Base-by-base conservation (phyloP, 1,140 invertebrate species). In the Diorhabda sublineata region DNA sequence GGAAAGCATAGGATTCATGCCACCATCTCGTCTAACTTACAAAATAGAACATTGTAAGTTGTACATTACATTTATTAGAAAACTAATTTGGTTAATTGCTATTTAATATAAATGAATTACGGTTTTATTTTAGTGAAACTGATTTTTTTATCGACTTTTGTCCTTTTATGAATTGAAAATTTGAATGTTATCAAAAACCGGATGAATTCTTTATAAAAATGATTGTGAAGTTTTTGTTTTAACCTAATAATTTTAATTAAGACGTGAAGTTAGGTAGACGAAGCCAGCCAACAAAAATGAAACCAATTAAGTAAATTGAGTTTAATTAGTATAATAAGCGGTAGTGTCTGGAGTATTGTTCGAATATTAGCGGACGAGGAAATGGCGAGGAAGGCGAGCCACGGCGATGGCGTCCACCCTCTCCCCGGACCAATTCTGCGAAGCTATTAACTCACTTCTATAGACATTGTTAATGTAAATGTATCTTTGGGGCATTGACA, bases 401-500 rank as follows among this genome's bases (percentile, higher is more conserved):
- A 42, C 66, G 71, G 68, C 71, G 63, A 61, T 43, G 42, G 26
- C 59, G 26, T 41, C 59, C 26, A 42, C 41, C 47, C 47, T 45
- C 6, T 47, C 58, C 61, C 61, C 42, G 44, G 65, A 67, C 69
- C 74, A 71, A 76, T 73, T 68, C 71, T 70, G 75, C 64, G 70
- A 76, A 71, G 72, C 78, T 79, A 79, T 79, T 79, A 79, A 79
- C 78, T 77, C 75, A 66, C 45, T 71, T 78, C 72, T 76, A 77
- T 75, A 77, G 78, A 77, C 76, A 78, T 78, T 76, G 77, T 79
- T 79, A 78, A 78, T 77, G 76, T 75, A 75, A 79, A 78, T 79
- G 78, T 77, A 77, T 79, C 78, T 79, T 79, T 76, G 74, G 76
- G 76, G 77, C 74, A 79, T 79, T 79, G 78, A 79, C 78, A 78